A percentile compares a stretch with the other conserved stretches of the same genome.
These are phyloP conservation scores for Lutraria lutraria DNA, from an alignment of 2,888 invertebrate genomes.

Conservation along the genomic window DNA sequence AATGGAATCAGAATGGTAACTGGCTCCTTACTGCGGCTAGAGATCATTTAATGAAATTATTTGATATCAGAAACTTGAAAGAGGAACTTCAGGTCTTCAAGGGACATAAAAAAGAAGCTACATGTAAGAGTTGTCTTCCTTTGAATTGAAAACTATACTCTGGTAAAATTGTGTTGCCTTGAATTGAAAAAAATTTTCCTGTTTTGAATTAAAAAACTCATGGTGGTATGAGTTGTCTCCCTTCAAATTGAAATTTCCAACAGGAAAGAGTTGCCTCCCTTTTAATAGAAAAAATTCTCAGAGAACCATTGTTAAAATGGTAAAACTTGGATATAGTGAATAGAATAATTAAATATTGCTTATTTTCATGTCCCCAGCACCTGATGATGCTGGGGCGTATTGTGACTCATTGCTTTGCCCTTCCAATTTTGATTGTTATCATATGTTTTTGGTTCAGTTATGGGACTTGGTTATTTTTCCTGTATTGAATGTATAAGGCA, in stretches of 20 bases:
- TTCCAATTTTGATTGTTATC: too few species aligned
- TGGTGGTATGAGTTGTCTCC: not conserved
- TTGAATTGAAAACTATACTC: not conserved
- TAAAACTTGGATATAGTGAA: not conserved
- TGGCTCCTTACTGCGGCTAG: constrained; percentile 99
- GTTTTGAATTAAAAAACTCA: too few species aligned
- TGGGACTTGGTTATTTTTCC: too few species aligned
- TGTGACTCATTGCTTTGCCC: too few species aligned
- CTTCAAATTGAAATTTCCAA: not conserved
- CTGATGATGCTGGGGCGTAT: too few species aligned
- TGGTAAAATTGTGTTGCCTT: not conserved
- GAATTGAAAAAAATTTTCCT: not conserved
- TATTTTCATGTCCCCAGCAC: too few species aligned
- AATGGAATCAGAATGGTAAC: constrained; percentile 99
- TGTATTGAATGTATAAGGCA: too few species aligned
- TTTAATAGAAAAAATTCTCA: too few species aligned
- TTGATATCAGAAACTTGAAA: constrained; percentile 97
- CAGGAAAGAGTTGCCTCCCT: not conserved
- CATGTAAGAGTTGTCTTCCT: constrained; percentile 83
- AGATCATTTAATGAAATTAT: constrained; percentile 98
- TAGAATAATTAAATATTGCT: too few species aligned
- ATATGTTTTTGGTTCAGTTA: too few species aligned
- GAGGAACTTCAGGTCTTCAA: constrained; percentile 98
- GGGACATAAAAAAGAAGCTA: constrained; percentile 99
- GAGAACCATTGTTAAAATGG: too few species aligned